Conservation (phyloP, 35 echinoderm and acorn worm species). For the Lytechinus pictus region DNA sequence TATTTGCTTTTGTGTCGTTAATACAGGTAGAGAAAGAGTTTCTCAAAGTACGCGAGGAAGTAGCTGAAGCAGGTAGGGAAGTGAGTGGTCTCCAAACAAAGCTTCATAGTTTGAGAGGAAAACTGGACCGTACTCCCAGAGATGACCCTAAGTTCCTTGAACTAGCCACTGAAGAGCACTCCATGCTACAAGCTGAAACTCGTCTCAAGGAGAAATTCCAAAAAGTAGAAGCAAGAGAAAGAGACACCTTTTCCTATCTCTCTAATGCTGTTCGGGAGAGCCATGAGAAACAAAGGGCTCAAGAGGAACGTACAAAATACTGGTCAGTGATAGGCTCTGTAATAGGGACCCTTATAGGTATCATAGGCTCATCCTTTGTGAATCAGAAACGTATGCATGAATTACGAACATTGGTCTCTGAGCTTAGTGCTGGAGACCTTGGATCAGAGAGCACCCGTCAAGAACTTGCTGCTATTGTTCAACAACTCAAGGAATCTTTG, state of each 20-base stretch:
- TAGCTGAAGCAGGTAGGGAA: conserved; percentile 68
- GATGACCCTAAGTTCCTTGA: conserved; percentile 93
- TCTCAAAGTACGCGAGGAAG: conserved; percentile 63
- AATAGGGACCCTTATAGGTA: conserved; percentile 75
- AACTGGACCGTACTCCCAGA: conserved; percentile 83
- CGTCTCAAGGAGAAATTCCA: conserved; percentile 65
- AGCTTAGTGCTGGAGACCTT: conserved; percentile 66
- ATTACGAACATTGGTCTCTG: conserved; percentile 73
- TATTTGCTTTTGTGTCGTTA: not conserved
- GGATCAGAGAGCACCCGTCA: conserved; percentile 44
- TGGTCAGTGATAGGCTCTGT: conserved; percentile 89
- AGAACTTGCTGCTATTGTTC: conserved; percentile 27
- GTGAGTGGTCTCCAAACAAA: conserved; percentile 72
- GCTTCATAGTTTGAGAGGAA: conserved; percentile 71
- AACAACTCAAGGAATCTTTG: not conserved
- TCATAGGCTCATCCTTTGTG: conserved; percentile 77
- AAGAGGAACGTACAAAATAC: conserved; percentile 90
- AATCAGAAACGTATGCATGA: conserved; percentile 77
- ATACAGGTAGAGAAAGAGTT: conserved; percentile 80
- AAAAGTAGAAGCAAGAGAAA: conserved; percentile 62
- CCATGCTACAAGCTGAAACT: conserved; percentile 77
- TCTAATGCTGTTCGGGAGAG: conserved; percentile 79
- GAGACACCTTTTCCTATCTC: conserved; percentile 69
- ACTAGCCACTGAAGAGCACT: conserved; percentile 92
- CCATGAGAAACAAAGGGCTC: conserved; percentile 83